Evolutionary conservation across 2,888 invertebrate species (phyloP), one percentile per base, ranked within the genome.

Genomic region (Pemphredon lugubris): DNA sequence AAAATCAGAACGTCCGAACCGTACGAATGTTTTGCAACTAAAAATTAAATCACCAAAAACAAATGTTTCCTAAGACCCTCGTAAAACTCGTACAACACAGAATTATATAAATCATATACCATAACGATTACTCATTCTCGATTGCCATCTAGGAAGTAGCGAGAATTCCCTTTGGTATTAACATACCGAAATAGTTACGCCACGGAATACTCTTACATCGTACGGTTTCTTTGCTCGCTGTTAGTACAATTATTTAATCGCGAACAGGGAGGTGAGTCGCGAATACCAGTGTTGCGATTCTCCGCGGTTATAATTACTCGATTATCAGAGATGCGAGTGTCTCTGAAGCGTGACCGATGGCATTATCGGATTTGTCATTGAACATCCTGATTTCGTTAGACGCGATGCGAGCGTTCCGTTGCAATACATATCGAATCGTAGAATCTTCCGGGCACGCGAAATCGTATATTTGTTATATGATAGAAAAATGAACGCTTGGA

Each of bases 271-370:
- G 3, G 11, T 13, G 39, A 54, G 34, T 65, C 4, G 20, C 23
- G 32, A 51, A 65, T n/a, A 45, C 4, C 18, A 0, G 2, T 32
- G 6, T 23, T 18, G 32, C 26, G 47, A 26, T 67, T 42, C 42
- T 48, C 48, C 42, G 32, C 23, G n/a, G 48, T 55, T 11, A 21
- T 47, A 58, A 58, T 67, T 67, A 68, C 34, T 34, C 21, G 34
- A 45, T 66, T 54, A 20, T 21, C 14, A 20, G 11, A 67, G 14
- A 48, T 45, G 42, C 20, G 26, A 30, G 20, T 34, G 45, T 26
- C 51, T 40, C 39, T 37, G 26, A 66, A 67, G 53, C 66, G 50
- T 66, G 32, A 66, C 66, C 14, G 32, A 47, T 26, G 30, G 2
- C 11, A 30, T 1, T 13, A 1, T n/a, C 6, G 11, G 2, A 39